Evolutionary conservation across 2,888 invertebrate genomes (phyloP), one percentile per base, ranked within the genome.

Genomic region (Chalcis sispes): DNA sequence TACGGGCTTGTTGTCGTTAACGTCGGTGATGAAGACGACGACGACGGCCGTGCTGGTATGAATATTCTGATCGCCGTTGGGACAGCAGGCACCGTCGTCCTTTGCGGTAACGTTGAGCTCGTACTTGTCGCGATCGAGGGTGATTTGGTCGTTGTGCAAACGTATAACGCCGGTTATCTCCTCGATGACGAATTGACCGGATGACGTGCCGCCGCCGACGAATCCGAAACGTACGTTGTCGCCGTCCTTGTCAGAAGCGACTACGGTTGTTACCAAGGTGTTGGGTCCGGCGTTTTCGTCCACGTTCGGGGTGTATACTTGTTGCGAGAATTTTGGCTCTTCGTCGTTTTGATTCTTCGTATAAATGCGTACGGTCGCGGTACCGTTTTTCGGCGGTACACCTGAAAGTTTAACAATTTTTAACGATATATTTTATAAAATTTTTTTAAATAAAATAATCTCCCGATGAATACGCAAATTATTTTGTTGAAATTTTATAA

Each of bases 301-400:
- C 0, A 98, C 97, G 89, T 97, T 98, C 0, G 98, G 97, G 1
- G 97, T 97, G 89, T 98, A 98, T 2, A 98, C 97, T 90, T 97
- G 97, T 85, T 98, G 98, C 0, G 97, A 97, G 88, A 98, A 98
- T 88, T 97, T 97, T 0, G 98, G 98, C 85, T 97, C 96, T 89
- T 98, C 98, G 86, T 98, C 98, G 89, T 98, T 98, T 89, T 98
- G 98, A 86, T 98, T 98, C 85, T 97, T 97, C n/a, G 98, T 98
- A 86, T 98, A 98, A 73, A 98, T 94, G 74, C 98, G 92, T 18
- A 98, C 98, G 0, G 97, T 98, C 0, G 98, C 98, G 0, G 95
- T 95, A 61, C 98, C 98, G 0, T 95, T 96, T 88, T 96, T 95
- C 0, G 96, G 92, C 0, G 98, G 97, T 87, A 96, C 96, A 4